phyloP scores from a whole-genome alignment of 2,113 vertebrate genomes.

The Pionites leucogaster region DNA sequence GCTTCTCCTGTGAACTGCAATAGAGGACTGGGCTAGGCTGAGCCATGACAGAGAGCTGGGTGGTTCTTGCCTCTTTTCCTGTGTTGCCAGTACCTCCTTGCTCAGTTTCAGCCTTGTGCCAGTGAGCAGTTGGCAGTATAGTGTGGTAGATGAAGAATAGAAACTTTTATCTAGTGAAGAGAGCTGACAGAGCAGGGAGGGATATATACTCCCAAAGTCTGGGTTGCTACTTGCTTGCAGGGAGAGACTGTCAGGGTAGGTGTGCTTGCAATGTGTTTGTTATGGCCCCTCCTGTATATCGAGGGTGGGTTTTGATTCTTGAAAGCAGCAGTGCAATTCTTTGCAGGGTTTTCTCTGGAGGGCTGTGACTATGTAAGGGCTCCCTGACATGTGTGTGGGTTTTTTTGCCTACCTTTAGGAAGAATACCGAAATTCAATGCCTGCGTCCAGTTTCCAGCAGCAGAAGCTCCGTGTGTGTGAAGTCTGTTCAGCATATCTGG shows the following conservation, averaged over 20 bases:
- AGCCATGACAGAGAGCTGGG: not conserved
- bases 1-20: not conserved
- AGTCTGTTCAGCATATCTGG: conserved; percentile 96
- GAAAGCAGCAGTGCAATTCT: not conserved
- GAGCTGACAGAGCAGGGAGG: accelerated
- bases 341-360: not conserved
- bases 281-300: not conserved
- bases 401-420: conserved; percentile 76
- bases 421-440: conserved; percentile 98
- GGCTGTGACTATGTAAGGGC: not conserved
- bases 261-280: not conserved
- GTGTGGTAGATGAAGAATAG: not conserved
- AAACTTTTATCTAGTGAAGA: not conserved
- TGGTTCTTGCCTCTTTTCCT: not conserved
- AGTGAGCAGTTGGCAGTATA: not conserved
- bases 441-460: conserved; percentile 97
- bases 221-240: not conserved
- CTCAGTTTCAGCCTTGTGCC: not conserved
- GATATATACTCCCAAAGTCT: not conserved
- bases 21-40: not conserved
- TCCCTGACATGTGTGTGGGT: not conserved
- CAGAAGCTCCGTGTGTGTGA: conserved; percentile 98
- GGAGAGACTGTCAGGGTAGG: not conserved
- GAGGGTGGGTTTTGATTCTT: not conserved
- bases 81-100: not conserved